Conservation (phyloP, 2,888 invertebrate genomes). For the Malthinus seriepunctatus region DNA sequence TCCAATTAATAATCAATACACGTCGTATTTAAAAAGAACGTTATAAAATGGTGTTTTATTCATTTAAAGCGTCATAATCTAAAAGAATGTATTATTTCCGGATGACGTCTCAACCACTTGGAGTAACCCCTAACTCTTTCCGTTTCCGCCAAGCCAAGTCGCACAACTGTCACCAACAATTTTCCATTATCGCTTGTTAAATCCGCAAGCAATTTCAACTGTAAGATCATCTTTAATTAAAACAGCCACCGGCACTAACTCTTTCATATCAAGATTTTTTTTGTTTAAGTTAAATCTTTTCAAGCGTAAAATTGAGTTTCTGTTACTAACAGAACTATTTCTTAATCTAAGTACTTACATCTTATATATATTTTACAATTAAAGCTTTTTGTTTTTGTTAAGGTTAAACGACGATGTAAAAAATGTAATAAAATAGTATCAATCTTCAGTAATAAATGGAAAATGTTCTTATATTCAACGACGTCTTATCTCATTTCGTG, state of each 20-base stretch:
- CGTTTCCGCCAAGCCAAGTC: slow-evolving; percentile 29
- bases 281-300: slow-evolving; percentile 18
- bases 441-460: slow-evolving; percentile 18
- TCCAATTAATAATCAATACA: too few species aligned
- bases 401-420: slow-evolving; percentile 4
- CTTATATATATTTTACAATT: too few species aligned
- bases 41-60: background rate
- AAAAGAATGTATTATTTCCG: slow-evolving; percentile 33
- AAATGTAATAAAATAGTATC: slow-evolving; percentile 16
- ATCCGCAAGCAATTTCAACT: slow-evolving; percentile 29
- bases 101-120: slow-evolving; percentile 29
- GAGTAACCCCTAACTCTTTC: slow-evolving; percentile 30
- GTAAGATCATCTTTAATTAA: slow-evolving; percentile 33
- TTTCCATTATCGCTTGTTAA: slow-evolving; percentile 29
- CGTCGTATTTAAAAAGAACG: too few species aligned
- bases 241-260: slow-evolving; percentile 29
- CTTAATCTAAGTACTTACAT: too few species aligned
- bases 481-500: slow-evolving; percentile 46
- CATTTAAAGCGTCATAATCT: slow-evolving; percentile 26
- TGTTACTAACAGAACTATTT: slow-evolving; percentile 9
- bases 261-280: slow-evolving; percentile 27
- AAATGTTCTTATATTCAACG: slow-evolving; percentile 22
- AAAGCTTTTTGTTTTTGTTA: background rate
- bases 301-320: slow-evolving; percentile 30
- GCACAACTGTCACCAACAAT: slow-evolving; percentile 32